Evolutionary conservation across 2,888 invertebrate genomes (phyloP), one percentile per base, ranked within the genome.

Genomic region (Leptinotarsa tumamoca): DNA sequence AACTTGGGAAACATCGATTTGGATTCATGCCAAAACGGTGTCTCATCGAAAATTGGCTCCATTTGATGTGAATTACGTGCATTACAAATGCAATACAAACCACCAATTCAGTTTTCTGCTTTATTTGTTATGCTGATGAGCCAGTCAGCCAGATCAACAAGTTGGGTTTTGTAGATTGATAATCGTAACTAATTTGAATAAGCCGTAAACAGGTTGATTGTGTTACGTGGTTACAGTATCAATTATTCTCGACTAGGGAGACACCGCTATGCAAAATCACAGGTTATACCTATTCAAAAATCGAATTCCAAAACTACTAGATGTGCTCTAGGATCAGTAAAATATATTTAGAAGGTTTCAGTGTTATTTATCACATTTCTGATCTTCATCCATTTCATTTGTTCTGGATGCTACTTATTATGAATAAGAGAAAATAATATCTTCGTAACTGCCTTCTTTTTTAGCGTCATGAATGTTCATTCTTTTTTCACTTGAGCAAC

Each of bases 51-150:
- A 23, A 58, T 63, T 63, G 63, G 63, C 33, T 63, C 4, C 7
- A 63, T 33, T 63, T 63, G 63, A 63, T 63, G 33, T 17, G 33
- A 63, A 27, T 63, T 33, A 63, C 17, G 27, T 63, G 27, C 63
- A 27, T 63, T 17, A 63, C 17, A n/a, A 5, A 63, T 63, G 63
- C 63, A 63, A 63, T 33, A 27, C 33, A 27, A 63, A 63, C 63
- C 27, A n/a, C 17, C 33, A 63, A 63, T 63, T n/a, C 27, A 63
- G 33, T 63, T 63, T 63, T 63, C 63, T 63, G 63, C 63, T 63
- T 63, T 63, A 63, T 63, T 63, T 63, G 63, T 63, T 63, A 63
- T 63, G 27, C 63, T 33, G 33, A 63, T 33, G 63, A 63, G 63
- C 17, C 17, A 33, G 15, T 33, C 63, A 63, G 27, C 33, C 33